phyloP scores from a whole-genome alignment of 2,113 vertebrate genomes.

The Ariopsis seemanni region DNA sequence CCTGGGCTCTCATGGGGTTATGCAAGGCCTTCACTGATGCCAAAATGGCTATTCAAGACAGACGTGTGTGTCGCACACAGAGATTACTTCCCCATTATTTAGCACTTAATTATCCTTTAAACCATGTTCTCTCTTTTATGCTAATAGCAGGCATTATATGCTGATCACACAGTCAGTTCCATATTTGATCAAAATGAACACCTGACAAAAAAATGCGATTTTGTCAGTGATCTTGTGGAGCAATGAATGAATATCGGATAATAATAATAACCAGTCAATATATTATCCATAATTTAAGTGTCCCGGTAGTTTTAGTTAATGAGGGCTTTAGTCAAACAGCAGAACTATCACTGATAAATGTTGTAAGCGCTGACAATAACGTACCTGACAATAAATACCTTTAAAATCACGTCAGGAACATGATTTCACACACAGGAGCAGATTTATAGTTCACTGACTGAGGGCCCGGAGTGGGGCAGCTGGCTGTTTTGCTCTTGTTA shows the following conservation, averaged over 20 bases:
- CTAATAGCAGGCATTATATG: neutral
- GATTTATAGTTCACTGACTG: neutral
- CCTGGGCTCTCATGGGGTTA: slow-evolving; percentile 11
- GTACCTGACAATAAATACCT: too few relatives aligned
- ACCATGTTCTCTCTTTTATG: neutral
- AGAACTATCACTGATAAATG: neutral
- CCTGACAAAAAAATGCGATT: neutral
- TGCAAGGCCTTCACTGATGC: slow-evolving; percentile 5
- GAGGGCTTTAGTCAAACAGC: neutral
- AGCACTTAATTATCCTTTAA: neutral
- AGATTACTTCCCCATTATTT: neutral
- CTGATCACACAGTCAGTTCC: neutral
- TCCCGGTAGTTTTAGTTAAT: neutral
- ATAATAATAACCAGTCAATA: neutral
- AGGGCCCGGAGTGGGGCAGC: neutral
- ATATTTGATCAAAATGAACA: neutral
- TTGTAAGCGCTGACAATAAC: neutral
- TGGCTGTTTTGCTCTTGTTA: neutral
- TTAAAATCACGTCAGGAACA: neutral
- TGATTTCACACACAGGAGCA: neutral
- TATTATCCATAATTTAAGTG: too few relatives aligned
- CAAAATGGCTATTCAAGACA: slow-evolving; percentile 17
- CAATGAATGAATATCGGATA: neutral
- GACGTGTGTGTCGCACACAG: neutral
- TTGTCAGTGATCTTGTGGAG: neutral